Base-by-base conservation (phyloP, 2,113 vertebrate genomes). In the Carassius gibelio region DNA sequence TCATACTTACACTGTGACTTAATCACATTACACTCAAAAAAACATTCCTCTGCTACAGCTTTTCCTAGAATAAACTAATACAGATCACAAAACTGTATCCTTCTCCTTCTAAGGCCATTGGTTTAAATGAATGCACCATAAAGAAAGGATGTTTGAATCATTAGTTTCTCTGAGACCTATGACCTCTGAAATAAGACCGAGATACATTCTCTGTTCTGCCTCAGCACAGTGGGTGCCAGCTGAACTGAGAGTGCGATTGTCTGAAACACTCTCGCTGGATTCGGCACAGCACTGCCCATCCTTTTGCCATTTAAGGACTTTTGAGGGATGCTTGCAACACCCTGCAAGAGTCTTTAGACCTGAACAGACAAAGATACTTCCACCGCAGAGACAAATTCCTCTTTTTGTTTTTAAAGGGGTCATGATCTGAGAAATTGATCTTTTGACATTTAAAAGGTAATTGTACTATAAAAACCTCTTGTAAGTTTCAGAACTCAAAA, bases 281-380 rank as follows among this genome's bases (percentile, higher is more conserved):
- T 84, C 50, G 34, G 59, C 59, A 74, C 59, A 78, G 52, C 75
- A 79, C 83, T 78, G 83, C 71, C 48, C 50, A 17, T 77, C 82
- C 75, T 81, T 82, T 89, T 78, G 75, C 88, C 88, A 87, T 89
- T 89, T 89, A 89, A 87, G 88, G 88, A 87, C 74, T 89, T 87
- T 82, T 83, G 48, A 81, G 74, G 48, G 79, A 87, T 69, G 74
- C 72, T 83, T 84, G 38, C 66, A 75, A 85, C 79, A 86, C 48
- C 66, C 61, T 66, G 82, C 61, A 45, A 6, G 66, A 84, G 78
- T 45, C 55, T 38, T 36, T 64, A 52, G 81, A 80, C 64, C 82
- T 75, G 75, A 88, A 78, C 85, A 76, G 84, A 61, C 72, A 55
- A 85, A 61, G 80, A 30, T 77, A 81, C 77, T 81, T 61, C 59